These are phyloP conservation scores for Channa striata DNA, from an alignment of 2,797 vertebrate species.

Conservation along the genomic window DNA sequence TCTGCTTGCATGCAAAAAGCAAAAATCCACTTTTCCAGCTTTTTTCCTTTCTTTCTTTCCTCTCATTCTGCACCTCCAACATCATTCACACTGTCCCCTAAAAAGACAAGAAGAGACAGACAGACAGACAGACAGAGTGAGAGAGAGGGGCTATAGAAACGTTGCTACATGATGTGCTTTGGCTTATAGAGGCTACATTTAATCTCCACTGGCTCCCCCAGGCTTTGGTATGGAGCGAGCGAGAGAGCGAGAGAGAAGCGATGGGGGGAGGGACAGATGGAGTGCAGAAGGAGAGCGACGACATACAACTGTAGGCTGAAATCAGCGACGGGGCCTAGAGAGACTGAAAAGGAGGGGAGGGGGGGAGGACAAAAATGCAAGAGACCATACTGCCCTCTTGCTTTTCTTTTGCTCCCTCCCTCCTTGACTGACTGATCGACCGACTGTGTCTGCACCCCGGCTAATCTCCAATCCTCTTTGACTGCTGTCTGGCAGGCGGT, in stretches of 20 bases:
- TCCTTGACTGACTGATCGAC: constrained; percentile 62
- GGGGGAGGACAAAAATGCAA: constrained; percentile 77
- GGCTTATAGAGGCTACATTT: constrained; percentile 97
- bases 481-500: constrained; percentile 55
- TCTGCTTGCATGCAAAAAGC: constrained; percentile 47
- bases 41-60: constrained; percentile 26
- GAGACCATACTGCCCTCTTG: constrained; percentile 91
- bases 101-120: constrained; percentile 44
- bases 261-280: constrained; percentile 81
- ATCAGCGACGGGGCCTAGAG: constrained; percentile 87
- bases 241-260: constrained; percentile 76
- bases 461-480: constrained; percentile 75
- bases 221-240: constrained; percentile 87
- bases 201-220: constrained; percentile 94
- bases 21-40: constrained; percentile 56
- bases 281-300: constrained; percentile 84
- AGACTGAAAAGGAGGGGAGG: constrained; percentile 72
- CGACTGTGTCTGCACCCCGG: constrained; percentile 57
- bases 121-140: constrained; percentile 33
- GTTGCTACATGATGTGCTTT: constrained; percentile 92
- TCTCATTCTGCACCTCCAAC: constrained; percentile 44
- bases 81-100: constrained; percentile 67
- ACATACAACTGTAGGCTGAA: constrained; percentile 89
- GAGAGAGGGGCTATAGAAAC: constrained; percentile 83
- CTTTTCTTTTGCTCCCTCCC: constrained; percentile 77